These are phyloP conservation scores for Mimumesa dahlbomi DNA, from an alignment of 2,888 invertebrate genomes.

Conservation along the genomic window DNA sequence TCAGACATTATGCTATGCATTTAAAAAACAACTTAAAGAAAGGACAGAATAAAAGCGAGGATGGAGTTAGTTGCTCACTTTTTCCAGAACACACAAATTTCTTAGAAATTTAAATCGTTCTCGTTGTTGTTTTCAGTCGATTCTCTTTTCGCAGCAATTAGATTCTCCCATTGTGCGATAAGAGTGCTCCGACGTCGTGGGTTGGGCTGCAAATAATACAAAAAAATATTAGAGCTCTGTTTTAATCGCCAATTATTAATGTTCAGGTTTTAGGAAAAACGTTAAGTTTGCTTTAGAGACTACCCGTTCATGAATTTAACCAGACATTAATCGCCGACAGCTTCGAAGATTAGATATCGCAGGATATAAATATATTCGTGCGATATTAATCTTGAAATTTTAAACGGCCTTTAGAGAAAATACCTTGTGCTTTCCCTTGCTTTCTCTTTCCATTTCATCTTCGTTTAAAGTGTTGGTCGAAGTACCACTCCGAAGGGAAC, in stretches of 20 bases:
- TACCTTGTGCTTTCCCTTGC: conserved; percentile 74
- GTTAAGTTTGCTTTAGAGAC: too few relatives aligned
- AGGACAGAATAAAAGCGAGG: conserved; percentile 24
- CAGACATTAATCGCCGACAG: too few relatives aligned
- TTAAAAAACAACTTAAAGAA: neutral
- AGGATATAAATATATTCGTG: too few relatives aligned
- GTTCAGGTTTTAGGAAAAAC: too few relatives aligned
- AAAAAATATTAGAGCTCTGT: too few relatives aligned
- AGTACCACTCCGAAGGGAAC: conserved; percentile 73
- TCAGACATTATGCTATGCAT: neutral
- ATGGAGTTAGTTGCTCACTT: conserved; percentile 15
- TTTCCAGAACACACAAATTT: conserved; percentile 3
- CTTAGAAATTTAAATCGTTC: conserved; percentile 63
- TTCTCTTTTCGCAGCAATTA: conserved; percentile 82
- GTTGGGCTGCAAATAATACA: conserved; percentile 69
- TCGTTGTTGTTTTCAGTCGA: conserved; percentile 70
- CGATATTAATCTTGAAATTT: neutral
- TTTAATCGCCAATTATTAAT: too few relatives aligned
- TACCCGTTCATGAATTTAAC: too few relatives aligned
- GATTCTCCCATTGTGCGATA: conserved; percentile 91
- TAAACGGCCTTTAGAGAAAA: neutral
- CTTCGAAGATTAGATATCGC: too few relatives aligned
- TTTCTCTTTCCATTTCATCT: conserved; percentile 73
- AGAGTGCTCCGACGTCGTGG: conserved; percentile 85
- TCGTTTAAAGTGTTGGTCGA: conserved; percentile 76